Conservation (phyloP, 2,113 vertebrate species). For the Muntiacus muntjak region DNA sequence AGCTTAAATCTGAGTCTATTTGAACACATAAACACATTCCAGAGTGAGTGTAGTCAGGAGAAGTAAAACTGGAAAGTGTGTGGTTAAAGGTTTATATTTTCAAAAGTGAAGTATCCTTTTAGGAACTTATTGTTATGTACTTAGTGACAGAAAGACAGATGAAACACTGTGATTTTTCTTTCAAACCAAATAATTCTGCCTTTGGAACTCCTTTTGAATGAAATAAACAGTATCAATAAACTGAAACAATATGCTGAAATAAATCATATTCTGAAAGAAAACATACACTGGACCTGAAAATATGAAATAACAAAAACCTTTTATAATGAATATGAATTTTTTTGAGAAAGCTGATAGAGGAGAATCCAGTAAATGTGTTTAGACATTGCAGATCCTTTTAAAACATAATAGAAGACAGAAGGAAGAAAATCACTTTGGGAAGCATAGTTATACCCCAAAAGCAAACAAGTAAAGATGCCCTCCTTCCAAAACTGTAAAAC, state of each 20-base stretch:
- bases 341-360: not conserved
- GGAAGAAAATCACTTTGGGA: not conserved
- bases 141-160: not conserved
- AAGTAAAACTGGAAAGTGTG: not conserved
- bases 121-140: not conserved
- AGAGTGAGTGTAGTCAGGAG: not conserved
- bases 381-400: not conserved
- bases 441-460: not conserved
- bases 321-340: slow-evolving; percentile 2
- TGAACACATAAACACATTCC: not conserved
- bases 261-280: slow-evolving; percentile 5
- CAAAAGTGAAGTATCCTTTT: not conserved
- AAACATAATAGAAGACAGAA: not conserved
- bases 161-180: not conserved
- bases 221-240: slow-evolving; percentile 26
- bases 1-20: not conserved
- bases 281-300: not conserved
- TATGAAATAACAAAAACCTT: not conserved
- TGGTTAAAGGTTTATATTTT: not conserved
- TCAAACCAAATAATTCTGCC: not conserved
- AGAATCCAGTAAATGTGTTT: not conserved
- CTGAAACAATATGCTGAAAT: not conserved
- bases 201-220: not conserved
- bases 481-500: not conserved
- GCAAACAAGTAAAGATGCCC: not conserved